Base-by-base conservation (phyloP, 2,113 vertebrate genomes). In the Typhlomys cinereus region DNA sequence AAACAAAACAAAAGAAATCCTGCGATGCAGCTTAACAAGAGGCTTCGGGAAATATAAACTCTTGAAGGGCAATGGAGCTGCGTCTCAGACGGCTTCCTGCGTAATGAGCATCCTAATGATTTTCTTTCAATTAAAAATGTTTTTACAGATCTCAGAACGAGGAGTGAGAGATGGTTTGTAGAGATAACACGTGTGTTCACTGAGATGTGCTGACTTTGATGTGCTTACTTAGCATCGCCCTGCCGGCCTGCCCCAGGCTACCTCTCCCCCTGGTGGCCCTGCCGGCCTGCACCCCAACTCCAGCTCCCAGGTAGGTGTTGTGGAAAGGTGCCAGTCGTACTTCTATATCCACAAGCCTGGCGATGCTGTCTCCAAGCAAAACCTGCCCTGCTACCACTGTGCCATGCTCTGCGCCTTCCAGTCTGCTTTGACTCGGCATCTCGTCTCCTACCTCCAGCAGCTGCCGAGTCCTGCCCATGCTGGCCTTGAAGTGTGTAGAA, bases 111-210 rank as follows among this genome's bases (percentile, higher is more conserved):
- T 39, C 31, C 62, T 94, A 80, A 84, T 93, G 64, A 83, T 85
- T 95, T 90, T 92, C 64, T 86, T 94, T 57, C 61, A 12, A 20
- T 31, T 94, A 83, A 93, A 75, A 94, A 84, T 89, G 73, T 78
- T 89, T 90, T 95, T 82, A 57, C 73, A 31, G 46, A 61, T 83
- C 48, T 70, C n/a, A 66, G 25, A 82, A 88, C 69, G 64, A 95
- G 34, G 20, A 50, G 2, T 64, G 7, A 48, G 66, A 69, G 20
- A 29, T 14, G 54, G 21, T 8, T 25, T 94, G 39, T 92, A 66
- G 75, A 85, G 46, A 8, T 76, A 46, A 75, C 20, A 75, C 20
- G 25, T 89, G 11, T 76, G 17, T 21, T 23, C 80, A 62, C n/a
- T 2, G 39, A 85, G 75, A 29, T 4, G 81, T 70, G 31, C 66